These are phyloP conservation scores for Sesia bembeciformis DNA, from an alignment of 2,888 invertebrate genomes.

Conservation along the genomic window DNA sequence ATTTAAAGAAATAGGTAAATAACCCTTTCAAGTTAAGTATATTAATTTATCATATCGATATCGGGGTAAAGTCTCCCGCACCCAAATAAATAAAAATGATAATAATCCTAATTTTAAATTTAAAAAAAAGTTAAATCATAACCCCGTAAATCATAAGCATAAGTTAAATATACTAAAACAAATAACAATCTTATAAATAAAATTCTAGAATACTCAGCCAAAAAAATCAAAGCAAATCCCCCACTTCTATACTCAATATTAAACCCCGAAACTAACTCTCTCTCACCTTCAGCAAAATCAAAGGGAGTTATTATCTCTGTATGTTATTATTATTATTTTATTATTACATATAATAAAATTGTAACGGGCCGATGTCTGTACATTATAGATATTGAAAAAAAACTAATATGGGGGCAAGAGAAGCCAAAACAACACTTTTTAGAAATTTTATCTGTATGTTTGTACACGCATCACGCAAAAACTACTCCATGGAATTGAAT, in stretches of 20 bases:
- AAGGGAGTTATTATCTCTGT: too few relatives aligned
- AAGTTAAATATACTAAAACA: slow-evolving; percentile 75
- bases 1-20: slow-evolving; percentile 78
- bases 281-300: slow-evolving; percentile 87
- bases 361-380: too few relatives aligned
- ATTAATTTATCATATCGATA: slow-evolving; percentile 86
- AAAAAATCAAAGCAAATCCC: slow-evolving; percentile 82
- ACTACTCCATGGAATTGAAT: too few relatives aligned
- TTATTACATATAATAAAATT: too few relatives aligned
- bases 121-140: slow-evolving; percentile 61
- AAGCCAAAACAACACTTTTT: too few relatives aligned
- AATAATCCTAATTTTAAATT: slow-evolving; percentile 72
- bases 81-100: slow-evolving; percentile 77
- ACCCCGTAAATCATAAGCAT: too few relatives aligned
- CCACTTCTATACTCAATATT: slow-evolving; percentile 84
- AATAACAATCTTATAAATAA: slow-evolving; percentile 79
- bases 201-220: slow-evolving; percentile 80
- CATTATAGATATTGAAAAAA: too few relatives aligned
- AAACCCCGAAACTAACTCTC: slow-evolving; percentile 86
- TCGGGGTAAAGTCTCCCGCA: slow-evolving; percentile 79
- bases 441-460: too few relatives aligned
- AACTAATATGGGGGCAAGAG: too few relatives aligned
- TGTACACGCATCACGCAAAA: too few relatives aligned
- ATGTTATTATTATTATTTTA: too few relatives aligned
- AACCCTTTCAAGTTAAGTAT: slow-evolving; percentile 78